Evolutionary conservation across 2,113 vertebrate genomes (phyloP).

Genomic region (Asarcornis scutulata): DNA sequence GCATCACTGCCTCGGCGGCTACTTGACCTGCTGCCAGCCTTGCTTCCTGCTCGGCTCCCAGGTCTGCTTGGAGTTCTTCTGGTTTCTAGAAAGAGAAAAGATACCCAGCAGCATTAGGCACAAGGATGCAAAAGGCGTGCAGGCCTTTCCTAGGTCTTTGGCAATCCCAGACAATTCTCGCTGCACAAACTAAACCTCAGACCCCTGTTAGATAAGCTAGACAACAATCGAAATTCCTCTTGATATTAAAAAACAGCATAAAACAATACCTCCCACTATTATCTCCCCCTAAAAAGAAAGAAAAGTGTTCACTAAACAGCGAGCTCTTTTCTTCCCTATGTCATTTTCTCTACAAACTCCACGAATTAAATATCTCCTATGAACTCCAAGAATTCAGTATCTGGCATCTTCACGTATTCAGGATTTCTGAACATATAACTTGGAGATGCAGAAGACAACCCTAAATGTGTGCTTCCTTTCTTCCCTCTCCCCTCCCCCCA

Average conservation of each 20-base stretch:
- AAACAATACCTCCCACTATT: background rate
- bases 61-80: constrained; percentile 88
- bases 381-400: background rate
- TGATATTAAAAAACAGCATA: background rate
- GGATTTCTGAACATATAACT: background rate
- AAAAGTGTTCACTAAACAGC: background rate
- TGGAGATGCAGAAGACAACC: background rate
- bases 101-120: background rate
- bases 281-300: background rate
- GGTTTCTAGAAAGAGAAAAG: constrained; percentile 74
- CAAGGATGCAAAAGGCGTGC: background rate
- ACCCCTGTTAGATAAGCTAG: background rate
- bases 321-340: background rate
- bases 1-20: constrained; percentile 96
- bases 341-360: background rate
- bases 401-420: background rate
- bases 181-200: background rate
- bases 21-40: constrained; percentile 95
- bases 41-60: constrained; percentile 87
- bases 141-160: background rate
- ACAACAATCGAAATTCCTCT: fast-evolving
- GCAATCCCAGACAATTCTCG: background rate
- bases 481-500: fast-evolving
- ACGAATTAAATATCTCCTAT: background rate
- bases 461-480: background rate